Conservation (phyloP, 23 tunicate species). For the Trididemnum clinides region DNA sequence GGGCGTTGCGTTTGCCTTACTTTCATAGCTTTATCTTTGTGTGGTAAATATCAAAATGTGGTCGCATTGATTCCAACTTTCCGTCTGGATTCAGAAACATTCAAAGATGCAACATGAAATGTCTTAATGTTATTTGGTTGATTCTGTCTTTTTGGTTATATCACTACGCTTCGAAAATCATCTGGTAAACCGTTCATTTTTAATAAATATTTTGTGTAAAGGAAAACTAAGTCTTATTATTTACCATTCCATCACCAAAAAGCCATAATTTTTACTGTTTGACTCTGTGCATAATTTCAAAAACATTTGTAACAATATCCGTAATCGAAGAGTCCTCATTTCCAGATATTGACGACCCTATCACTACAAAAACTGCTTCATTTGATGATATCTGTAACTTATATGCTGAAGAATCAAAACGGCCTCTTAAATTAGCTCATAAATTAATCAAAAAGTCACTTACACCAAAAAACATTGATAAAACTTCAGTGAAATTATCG, state of each 20-base stretch:
- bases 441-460: constrained; percentile 3
- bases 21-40: background rate
- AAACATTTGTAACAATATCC: background rate
- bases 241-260: background rate
- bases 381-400: background rate
- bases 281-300: background rate
- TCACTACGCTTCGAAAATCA: background rate
- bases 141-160: background rate
- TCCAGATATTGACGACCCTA: background rate
- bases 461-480: constrained; percentile 10
- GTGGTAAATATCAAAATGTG: background rate
- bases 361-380: background rate
- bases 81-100: background rate
- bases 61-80: background rate
- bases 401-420: background rate
- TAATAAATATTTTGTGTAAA: background rate
- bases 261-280: background rate
- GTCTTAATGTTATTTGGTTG: background rate
- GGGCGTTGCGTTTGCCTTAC: too few relatives aligned
- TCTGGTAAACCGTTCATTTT: background rate
- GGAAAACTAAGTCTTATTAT: background rate
- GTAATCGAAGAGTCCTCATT: background rate
- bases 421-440: background rate
- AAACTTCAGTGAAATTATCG: constrained; percentile 23
- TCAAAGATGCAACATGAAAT: background rate